phyloP scores from a whole-genome alignment of 2,113 vertebrate species.

The Dipodomys ordii region DNA sequence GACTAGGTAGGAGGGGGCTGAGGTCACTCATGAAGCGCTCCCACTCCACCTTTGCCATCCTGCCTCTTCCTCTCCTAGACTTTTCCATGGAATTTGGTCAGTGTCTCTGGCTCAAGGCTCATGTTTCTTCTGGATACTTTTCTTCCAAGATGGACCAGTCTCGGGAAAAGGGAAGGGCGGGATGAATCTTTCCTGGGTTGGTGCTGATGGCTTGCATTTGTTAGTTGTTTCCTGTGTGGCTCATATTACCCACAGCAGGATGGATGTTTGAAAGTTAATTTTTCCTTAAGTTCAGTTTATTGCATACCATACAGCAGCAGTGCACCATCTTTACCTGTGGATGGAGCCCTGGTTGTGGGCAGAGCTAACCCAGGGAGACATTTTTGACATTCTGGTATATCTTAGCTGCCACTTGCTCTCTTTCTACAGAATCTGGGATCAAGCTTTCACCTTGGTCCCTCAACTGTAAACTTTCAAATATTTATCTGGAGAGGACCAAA shows the following conservation, averaged over 20 bases:
- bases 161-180: not conserved
- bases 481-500: constrained; percentile 65
- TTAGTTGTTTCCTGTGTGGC: not conserved
- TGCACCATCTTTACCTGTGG: not conserved
- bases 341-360: not conserved
- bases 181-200: not conserved
- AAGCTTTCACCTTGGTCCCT: constrained; percentile 19
- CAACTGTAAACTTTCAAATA: constrained; percentile 36
- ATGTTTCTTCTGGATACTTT: not conserved
- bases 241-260: not conserved
- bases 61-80: not conserved
- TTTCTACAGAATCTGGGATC: not conserved
- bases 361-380: not conserved
- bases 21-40: not conserved
- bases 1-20: not conserved
- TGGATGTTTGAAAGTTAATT: not conserved
- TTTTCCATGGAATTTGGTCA: not conserved
- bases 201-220: not conserved
- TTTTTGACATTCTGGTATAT: constrained; percentile 16
- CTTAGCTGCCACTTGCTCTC: constrained; percentile 17
- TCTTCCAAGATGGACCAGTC: not conserved
- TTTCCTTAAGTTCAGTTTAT: not conserved
- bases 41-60: not conserved
- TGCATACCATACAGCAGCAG: not conserved
- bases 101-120: not conserved